Percentiles rank a stretch among this genome's conserved stretches.
These are phyloP conservation scores for Pseudotriccus pelzelni DNA, from an alignment of 2,797 vertebrate species.

Conservation along the genomic window DNA sequence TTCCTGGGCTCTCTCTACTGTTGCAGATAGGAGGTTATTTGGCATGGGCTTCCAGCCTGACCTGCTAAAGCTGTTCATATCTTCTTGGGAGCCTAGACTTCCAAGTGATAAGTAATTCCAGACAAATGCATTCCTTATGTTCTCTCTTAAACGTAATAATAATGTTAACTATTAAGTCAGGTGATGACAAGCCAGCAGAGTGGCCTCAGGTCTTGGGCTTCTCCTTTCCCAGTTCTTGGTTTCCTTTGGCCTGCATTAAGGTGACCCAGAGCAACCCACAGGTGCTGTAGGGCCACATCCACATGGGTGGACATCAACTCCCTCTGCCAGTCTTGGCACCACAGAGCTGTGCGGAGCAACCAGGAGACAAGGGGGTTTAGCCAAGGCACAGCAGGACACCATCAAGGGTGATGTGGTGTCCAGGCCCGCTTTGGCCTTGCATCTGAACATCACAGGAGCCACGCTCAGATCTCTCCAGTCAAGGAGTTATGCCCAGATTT, in stretches of 20 bases:
- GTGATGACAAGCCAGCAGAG: constrained; percentile 33
- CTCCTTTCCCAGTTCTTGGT: not conserved
- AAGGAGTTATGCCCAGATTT: not conserved
- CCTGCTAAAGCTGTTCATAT: constrained; percentile 36
- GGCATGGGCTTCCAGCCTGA: not conserved
- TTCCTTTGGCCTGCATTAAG: not conserved
- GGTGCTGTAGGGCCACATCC: not conserved
- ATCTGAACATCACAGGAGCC: not conserved
- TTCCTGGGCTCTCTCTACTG: not conserved
- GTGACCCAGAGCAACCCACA: not conserved
- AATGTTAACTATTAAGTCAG: constrained; percentile 46
- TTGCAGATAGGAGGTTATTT: not conserved
- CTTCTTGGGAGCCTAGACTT: not conserved
- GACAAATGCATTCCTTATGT: constrained; percentile 59
- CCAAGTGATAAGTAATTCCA: constrained; percentile 58
- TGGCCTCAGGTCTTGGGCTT: not conserved
- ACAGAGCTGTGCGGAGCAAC: not conserved
- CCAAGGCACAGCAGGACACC: not conserved
- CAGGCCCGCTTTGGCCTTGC: not conserved
- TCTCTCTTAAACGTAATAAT: constrained; percentile 33
- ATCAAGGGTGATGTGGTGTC: not conserved
- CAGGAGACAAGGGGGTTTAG: not conserved
- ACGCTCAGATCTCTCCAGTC: not conserved
- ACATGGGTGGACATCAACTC: fast-evolving
- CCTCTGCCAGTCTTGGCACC: not conserved